These are phyloP conservation scores for Orthonyx spaldingii DNA, from an alignment of 2,113 vertebrate genomes.

Conservation along the genomic window DNA sequence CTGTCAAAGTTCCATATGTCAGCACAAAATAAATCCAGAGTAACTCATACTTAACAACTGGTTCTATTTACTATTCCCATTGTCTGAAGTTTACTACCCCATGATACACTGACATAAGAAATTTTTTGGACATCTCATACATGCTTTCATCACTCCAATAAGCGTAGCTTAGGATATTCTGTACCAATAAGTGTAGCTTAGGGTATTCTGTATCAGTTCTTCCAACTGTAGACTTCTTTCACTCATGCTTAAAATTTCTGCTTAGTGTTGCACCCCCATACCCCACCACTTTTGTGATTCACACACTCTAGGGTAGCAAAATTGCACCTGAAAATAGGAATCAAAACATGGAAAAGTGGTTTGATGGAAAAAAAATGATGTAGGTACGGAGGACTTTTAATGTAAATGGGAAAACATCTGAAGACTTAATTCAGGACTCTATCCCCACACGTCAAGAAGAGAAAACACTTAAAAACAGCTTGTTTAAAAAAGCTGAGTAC, in stretches of 20 bases:
- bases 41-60: not conserved
- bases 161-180: not conserved
- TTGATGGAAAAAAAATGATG: not conserved
- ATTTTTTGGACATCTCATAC: not conserved
- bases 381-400: not conserved
- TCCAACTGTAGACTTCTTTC: not conserved
- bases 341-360: not conserved
- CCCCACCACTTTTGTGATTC: not conserved
- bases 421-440: not conserved
- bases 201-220: not conserved
- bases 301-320: not conserved
- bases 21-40: not conserved
- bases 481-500: slow-evolving; percentile 65
- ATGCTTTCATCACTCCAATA: not conserved
- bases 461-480: not conserved
- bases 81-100: not conserved
- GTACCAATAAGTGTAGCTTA: not conserved
- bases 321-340: not conserved
- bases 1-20: not conserved
- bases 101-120: no score
- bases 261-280: not conserved
- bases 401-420: not conserved
- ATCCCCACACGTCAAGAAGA: not conserved
- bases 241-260: not conserved
- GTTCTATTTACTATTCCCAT: not conserved